phyloP scores from a whole-genome alignment of 2,113 vertebrate genomes.

The Carettochelys insculpta region DNA sequence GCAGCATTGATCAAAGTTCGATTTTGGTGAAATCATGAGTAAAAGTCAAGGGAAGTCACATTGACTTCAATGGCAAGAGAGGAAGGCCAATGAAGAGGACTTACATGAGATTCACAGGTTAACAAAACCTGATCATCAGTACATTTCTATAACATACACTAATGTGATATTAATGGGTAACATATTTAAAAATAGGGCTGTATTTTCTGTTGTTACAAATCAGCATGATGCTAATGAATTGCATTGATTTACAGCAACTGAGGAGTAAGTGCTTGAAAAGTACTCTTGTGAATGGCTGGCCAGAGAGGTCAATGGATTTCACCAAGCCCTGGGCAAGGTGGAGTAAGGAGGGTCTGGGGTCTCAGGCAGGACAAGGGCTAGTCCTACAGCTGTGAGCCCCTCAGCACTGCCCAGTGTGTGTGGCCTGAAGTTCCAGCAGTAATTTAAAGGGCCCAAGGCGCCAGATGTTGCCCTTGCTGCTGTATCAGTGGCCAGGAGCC shows the following conservation, averaged over 20 bases:
- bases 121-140: background rate
- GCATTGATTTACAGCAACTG: background rate
- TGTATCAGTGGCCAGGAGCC: no score
- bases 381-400: no score
- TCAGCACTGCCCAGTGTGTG: no score
- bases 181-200: background rate
- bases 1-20: accelerated
- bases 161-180: background rate
- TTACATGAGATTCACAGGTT: background rate
- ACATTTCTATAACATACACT: background rate
- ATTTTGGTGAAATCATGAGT: background rate
- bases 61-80: background rate
- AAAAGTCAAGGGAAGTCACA: background rate
- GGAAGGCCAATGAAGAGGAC: background rate
- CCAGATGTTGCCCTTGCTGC: no score
- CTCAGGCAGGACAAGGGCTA: no score
- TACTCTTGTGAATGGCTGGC: background rate
- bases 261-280: background rate
- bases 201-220: background rate
- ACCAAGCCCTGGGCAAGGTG: no score
- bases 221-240: background rate
- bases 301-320: no score
- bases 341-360: no score
- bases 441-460: no score
- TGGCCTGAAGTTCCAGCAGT: no score